Evolutionary conservation across 2,888 invertebrate genomes (phyloP), one percentile per base, ranked within the genome.

Genomic region (Rotaria magnacalcarata): DNA sequence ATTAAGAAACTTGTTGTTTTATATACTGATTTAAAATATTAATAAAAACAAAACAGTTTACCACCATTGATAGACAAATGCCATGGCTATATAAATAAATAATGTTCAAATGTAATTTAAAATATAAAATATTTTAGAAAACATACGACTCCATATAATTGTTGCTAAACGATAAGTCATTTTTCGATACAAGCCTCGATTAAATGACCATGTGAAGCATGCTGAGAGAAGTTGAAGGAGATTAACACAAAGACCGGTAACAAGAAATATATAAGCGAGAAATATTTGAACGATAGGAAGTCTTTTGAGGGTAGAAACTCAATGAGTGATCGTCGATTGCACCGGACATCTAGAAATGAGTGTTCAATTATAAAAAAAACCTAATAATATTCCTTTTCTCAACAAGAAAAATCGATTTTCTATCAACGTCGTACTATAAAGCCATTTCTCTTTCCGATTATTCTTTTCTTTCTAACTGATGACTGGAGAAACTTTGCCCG

Each of bases 101-200:
- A 43, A 84, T 84, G 47, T 43, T 50, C 6, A 21, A 52, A 34
- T 10, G 10, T 14, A 10, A 52, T 52, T 52, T 21, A 14, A 84
- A 34, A 50, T 24, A 8, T 14, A 16, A 86, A 54, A 11, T 16
- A 24, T 21, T 27, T 19, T n/a, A 58, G 4, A n/a, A 50, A 50
- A 74, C 56, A 95, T 94, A 96, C 96, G 95, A 91, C 94, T 93
- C 93, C 96, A 95, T 89, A 95, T 93, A 88, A 95, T 94, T 90
- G 95, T 96, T 89, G 94, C 94, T 87, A 96, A 93, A 91, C 95
- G 95, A 92, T 95, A 95, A 92, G 95, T 96, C 88, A 96, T 93
- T 92, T 94, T 94, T 89, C 96, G 94, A 91, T 94, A 97, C 87
- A 95, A 92, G 88, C 92, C 91, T 91, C 94, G 94, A 90, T 94